Evolutionary conservation across 2,888 invertebrate genomes (phyloP), one percentile per base, ranked within the genome.

Genomic region (Tachystola acroxantha): DNA sequence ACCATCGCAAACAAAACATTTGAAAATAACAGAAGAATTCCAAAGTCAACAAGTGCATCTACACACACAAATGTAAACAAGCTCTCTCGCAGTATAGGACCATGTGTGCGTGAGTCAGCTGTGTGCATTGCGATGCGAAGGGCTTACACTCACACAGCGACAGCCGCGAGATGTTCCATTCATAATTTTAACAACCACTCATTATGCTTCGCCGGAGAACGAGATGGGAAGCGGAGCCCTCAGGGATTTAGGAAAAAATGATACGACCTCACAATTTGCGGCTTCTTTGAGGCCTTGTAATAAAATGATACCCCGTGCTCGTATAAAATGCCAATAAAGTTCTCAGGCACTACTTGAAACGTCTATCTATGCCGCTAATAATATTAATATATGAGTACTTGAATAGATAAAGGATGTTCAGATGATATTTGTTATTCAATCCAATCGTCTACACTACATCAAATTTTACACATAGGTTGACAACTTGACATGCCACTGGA

Each of bases 141-240:
- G 32, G 27, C 34, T 40, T 29, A 32, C 38, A 27, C 34, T 13
- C 36, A 42, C 38, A 42, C 37, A 35, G 19, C 3, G 35, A 28
- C 20, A 9, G 5, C 7, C 10, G 14, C 25, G 22, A 6, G 28
- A 37, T 37, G 41, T 34, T 81, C 73, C 81, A 82, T 82, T 82
- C 82, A 82, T 82, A 80, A 80, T 77, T 75, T 78, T 77, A 79
- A 81, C 79, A 81, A 76, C 79, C 76, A 65, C 77, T 81, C 76
- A 80, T 81, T 81, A 80, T 76, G 59, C 61, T 57, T 55, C 53
- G 64, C 57, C 69, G 60, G 64, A 60, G 64, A 66, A 69, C 62
- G 70, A 64, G 67, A 67, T 56, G 59, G 55, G 59, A 60, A 63
- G 53, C 60, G 50, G 50, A 51, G 66, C 68, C 64, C 64, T 52